Base-by-base conservation (phyloP, 2,797 vertebrate species). In the Staurois parvus region DNA sequence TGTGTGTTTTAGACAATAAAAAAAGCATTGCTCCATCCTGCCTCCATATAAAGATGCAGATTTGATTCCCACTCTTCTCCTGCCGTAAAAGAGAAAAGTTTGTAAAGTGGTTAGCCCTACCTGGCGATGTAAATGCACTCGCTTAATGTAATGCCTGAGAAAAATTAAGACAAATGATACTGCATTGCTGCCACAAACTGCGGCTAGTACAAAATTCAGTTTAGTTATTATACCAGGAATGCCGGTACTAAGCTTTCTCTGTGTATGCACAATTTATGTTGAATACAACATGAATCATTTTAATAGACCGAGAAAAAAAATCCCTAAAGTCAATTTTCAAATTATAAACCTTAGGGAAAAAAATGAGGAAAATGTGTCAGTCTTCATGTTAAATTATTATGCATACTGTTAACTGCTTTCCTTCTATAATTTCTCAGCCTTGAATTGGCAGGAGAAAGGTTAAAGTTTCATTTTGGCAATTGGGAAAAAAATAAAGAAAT, bases 251-350 rank as follows among this genome's bases (percentile, higher is more conserved):
- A 91, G 92, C 92, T 94, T 95, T 95, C 93, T 96, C 95, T 95
- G 93, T 95, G 94, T 94, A 96, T 94, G 96, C 94, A 96, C 96
- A 96, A 96, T 95, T 97, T 95, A 95, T 95, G 95, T 96, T 95
- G 95, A 96, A 95, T 96, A 93, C 94, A 93, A 94, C 95, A 96
- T 97, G 95, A 96, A 98, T 98, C 97, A 97, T 96, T 96, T 95
- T 98, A 98, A 98, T 97, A 97, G 96, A 97, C 92, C 88, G 88
- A 93, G 93, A 94, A 93, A 95, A 95, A 94, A 95, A 95, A 94
- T 94, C 95, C 96, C 96, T 94, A 94, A 94, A 94, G 96, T 95
- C 92, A 93, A 95, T 96, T 95, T 96, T 96, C 95, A 95, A 94
- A 95, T 95, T 95, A 95, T 95, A 94, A 96, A 95, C 95, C 94